Evolutionary conservation across 2,113 vertebrate species (phyloP), one percentile per base, ranked within the genome.

Genomic region (Sinosuthora webbiana): DNA sequence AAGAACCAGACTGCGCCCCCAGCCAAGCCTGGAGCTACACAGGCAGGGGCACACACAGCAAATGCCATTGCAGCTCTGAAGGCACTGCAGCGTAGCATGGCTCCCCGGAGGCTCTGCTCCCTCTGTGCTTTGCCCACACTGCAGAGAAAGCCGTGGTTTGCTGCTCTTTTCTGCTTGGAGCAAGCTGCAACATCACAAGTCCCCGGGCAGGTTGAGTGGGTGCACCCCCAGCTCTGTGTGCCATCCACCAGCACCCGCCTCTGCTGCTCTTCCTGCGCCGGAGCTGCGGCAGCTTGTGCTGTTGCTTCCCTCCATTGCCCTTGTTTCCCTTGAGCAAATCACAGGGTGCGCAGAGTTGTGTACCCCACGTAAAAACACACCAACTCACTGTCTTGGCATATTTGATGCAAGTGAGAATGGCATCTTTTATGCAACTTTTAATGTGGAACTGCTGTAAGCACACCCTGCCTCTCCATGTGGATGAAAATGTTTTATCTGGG

Each of bases 141-240:
- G 27, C 60, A 59, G 21, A 80, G 50, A 35, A 41, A 60, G 55
- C 59, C 15, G 35, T 59, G 68, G 8, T 79, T 93, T 59, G 71
- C 63, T 83, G 70, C 67, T 67, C 78, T 65, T 70, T 78, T 71
- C 59, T 82, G 65, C 83, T 52, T 49, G 60, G 24, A 65, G 85
- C 74, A 62, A 74, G 76, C 64, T 87, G n/a, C 64, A 87, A 22
- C 93, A 91, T 47, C 91, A 79, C 63, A 8, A 57, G 62, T 86
- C 25, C 27, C 23, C 1, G 0, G 55, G 63, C 76, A 53, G 84
- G 80, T 30, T 69, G 80, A 33, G 91, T 77, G 89, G 73, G 87
- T 70, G 77, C 50, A 4, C 41, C 23, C 25, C 11, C 62, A 59
- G 56, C 70, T 67, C 10, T 1, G 50, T 0, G 9, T 4, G 5